Evolutionary conservation across 2,113 vertebrate species (phyloP), one percentile per base, ranked within the genome.

Genomic region (Halichoeres trimaculatus): DNA sequence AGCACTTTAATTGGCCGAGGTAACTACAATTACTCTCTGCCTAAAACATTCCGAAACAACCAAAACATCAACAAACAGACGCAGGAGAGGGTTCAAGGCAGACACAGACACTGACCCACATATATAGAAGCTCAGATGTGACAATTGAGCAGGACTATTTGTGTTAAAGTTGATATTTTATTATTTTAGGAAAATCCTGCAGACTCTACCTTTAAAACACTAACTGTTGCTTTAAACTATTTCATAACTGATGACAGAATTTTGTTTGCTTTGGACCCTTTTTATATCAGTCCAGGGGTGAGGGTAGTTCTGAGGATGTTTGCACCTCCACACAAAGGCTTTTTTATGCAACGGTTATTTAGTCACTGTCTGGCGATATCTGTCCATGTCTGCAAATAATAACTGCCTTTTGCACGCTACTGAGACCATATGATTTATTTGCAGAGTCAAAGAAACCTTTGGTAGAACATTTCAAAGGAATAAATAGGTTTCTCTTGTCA

Each of bases 381-480:
- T 13, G 36, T 5, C 17, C 13, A 19, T 54, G 41, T 63, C 57
- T 19, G n/a, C 3, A 34, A 58, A 54, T 47, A 26, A 23, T 35
- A 1, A 5, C 24, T 30, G 55, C 26, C 47, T 45, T 45, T 66
- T 62, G 34, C 24, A 57, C 54, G 52, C 41, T 1, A 1, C 26
- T 62, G 6, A 70, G 48, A 19, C 43, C 6, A 4, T 19, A 16
- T 4, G 8, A 45, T 45, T 17, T 45, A 45, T 19, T 45, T 68
- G 24, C 40, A 61, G 71, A 54, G 55, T 67, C 43, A 34, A 58
- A 65, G 38, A 50, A 53, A 12, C 34, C 12, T 48, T 35, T 60
- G 36, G 30, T 12, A 34, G 55, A 24, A 51, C 20, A 53, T 68
- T 52, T 30, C 50, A 52, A 68, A 67, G 58, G 24, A 63, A 67